phyloP scores from a whole-genome alignment of 2,113 vertebrate species.

The Psittacula cyanocephala region DNA sequence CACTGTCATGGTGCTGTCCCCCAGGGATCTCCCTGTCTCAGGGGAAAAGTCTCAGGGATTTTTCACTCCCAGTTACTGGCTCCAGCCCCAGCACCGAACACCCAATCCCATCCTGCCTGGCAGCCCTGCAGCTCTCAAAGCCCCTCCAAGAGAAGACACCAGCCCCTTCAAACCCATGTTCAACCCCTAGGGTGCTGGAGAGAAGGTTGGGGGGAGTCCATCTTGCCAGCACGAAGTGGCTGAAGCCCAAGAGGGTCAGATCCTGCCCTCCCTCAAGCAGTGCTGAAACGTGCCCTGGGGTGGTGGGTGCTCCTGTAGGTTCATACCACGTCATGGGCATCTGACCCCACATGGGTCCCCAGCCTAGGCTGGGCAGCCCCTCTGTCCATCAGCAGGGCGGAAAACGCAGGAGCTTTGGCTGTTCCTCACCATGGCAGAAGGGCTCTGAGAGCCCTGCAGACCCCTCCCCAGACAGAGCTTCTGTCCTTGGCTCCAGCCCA shows the following conservation, averaged over 20 bases:
- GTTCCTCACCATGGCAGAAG: background rate
- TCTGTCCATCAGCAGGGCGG: background rate
- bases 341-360: background rate
- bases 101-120: too few relatives aligned
- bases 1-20: background rate
- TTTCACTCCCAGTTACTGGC: background rate
- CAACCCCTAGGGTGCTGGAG: background rate
- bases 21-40: background rate
- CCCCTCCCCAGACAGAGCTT: background rate
- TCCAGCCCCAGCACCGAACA: background rate
- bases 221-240: background rate
- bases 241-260: background rate
- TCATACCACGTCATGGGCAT: background rate
- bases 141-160: background rate
- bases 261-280: background rate
- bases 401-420: background rate
- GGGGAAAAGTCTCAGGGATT: background rate
- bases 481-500: background rate
- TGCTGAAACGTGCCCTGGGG: fast-evolving
- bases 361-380: too few relatives aligned
- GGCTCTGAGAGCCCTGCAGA: background rate
- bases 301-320: background rate
- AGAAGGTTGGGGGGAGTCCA: background rate
- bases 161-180: background rate
- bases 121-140: background rate